Base-by-base conservation (phyloP, 2,888 invertebrate genomes). In the Limnephilus auricula region DNA sequence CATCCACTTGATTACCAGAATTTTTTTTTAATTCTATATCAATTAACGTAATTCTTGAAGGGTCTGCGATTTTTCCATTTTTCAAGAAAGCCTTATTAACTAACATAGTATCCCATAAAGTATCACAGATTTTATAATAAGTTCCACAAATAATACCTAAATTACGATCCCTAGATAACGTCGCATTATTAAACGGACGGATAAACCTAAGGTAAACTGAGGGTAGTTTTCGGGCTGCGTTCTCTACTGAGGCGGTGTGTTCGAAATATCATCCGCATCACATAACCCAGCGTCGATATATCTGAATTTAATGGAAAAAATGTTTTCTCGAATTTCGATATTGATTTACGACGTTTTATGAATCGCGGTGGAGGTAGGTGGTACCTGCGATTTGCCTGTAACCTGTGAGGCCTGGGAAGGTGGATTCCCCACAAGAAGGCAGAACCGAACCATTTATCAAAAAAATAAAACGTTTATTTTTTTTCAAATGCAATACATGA, bases 281-380 rank as follows among this genome's bases (percentile, higher is more conserved):
- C 78, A 65, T n/a, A 15, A 88, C 34, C 78, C 31, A n/a, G 5
- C 79, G 30, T 31, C 40, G 37, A 79, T 79, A 37, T 89, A 79
- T 79, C 78, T 79, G 79, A 40, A 89, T 89, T n/a, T 89, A 78
- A 89, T 79, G 79, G 89, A 79, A 89, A 88, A 89, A 89, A 89
- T 30, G 37, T 89, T 89, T n/a, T 79, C 40, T 80, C 79, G 89
- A 89, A 89, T 79, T 79, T 89, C 89, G 34, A 89, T 89, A 89
- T 89, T 89, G 89, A 79, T 89, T 89, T 89, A 79, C 89, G 89
- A 79, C 30, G 45, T 79, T 82, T 84, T 45, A 30, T 85, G 85
- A 40, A 85, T 37, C 40, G 85, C n/a, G 25, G 85, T 85, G 40
- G n/a, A 45, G 40, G n/a, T n/a, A 6, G 25, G 12, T 18, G 65